Conservation (phyloP, 2,888 invertebrate genomes). For the Toxonevra muliebris region DNA sequence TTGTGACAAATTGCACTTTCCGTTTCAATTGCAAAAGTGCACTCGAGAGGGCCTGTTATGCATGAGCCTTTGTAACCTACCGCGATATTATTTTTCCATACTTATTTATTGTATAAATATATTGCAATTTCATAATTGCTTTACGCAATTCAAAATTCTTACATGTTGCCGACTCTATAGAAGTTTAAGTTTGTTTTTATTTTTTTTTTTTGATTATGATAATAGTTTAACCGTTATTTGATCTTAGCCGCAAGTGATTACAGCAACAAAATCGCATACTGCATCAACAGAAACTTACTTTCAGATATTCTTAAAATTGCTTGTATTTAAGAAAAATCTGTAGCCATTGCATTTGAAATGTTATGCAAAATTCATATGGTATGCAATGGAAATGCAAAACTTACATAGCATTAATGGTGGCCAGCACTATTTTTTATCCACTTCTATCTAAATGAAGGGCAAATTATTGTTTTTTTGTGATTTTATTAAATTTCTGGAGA, state of each 20-base stretch:
- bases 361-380: too few species aligned
- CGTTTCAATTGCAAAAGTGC: constrained; percentile 26
- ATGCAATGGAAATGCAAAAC: too few species aligned
- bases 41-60: constrained; percentile 14
- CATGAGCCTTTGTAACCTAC: constrained; percentile 20
- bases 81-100: constrained; percentile 14
- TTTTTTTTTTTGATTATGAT: neutral
- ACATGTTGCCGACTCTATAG: constrained; percentile 13
- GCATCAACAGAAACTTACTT: too few species aligned
- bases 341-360: too few species aligned
- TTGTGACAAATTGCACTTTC: constrained; percentile 26
- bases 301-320: too few species aligned
- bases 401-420: too few species aligned
- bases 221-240: constrained; percentile 1
- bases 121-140: constrained; percentile 15
- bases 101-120: neutral
- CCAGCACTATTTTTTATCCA: too few species aligned
- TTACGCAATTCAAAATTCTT: constrained; percentile 7
- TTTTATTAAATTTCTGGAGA: too few species aligned
- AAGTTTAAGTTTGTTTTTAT: neutral
- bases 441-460: too few species aligned
- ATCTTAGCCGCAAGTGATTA: neutral
- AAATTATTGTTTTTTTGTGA: too few species aligned
- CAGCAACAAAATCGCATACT: too few species aligned
- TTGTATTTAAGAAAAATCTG: too few species aligned